These are phyloP conservation scores for Ctenochaetus hawaiiensis DNA, from an alignment of 2,797 vertebrate species.

Conservation along the genomic window DNA sequence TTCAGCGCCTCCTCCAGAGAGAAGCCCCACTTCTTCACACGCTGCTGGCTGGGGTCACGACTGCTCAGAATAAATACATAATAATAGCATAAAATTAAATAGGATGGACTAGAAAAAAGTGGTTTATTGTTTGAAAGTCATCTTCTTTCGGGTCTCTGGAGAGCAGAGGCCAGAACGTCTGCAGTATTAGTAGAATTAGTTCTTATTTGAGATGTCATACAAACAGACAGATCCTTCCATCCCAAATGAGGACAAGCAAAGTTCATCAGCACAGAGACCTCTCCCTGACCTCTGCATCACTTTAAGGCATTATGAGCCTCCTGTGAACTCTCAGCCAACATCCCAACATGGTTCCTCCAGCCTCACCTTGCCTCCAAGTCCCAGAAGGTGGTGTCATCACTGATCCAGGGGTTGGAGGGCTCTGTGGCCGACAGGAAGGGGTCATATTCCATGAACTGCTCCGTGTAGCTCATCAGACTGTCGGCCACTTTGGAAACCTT, in stretches of 20 bases:
- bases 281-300: constrained; percentile 17
- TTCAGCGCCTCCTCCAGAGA: constrained; percentile 95
- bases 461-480: constrained; percentile 95
- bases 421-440: constrained; percentile 92
- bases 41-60: constrained; percentile 96
- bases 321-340: not conserved
- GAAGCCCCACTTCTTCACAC: constrained; percentile 97
- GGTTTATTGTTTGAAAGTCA: not conserved
- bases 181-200: constrained; percentile 14
- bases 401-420: constrained; percentile 97
- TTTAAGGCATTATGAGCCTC: not conserved
- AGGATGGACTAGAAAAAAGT: not conserved
- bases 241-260: constrained; percentile 12
- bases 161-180: constrained; percentile 1
- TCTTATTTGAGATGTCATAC: constrained; percentile 29
- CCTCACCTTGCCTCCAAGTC: constrained; percentile 93
- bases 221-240: constrained; percentile 27
- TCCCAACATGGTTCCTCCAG: constrained; percentile 31
- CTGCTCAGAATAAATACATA: constrained; percentile 79
- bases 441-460: constrained; percentile 97
- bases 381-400: constrained; percentile 92
- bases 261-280: constrained; percentile 9
- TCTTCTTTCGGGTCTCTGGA: constrained; percentile 5
- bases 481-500: constrained; percentile 99
- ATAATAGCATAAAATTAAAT: not conserved